Base-by-base conservation (phyloP, 2,888 invertebrate genomes). In the Endotricha flammealis region DNA sequence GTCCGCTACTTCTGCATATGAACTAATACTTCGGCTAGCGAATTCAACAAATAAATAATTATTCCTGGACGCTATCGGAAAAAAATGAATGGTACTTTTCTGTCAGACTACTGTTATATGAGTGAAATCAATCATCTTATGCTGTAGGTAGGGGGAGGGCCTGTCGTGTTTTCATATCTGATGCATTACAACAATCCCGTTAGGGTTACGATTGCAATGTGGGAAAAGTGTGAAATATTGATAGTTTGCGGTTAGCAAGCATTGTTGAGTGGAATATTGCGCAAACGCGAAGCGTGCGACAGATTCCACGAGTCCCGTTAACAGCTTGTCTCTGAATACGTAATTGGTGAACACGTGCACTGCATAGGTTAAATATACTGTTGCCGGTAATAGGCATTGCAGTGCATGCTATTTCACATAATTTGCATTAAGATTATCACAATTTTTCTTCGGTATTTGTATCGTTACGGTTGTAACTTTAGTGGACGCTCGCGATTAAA, bases 221-320 rank as follows among this genome's bases (percentile, higher is more conserved):
- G 74, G 64, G 74, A 76, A 74, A 72, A 75, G 71, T 78, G 72
- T 70, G 67, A 75, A 75, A 68, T 67, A 70, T 71, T 49, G 58
- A 67, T 70, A 64, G 64, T 63, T 73, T 69, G 72, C 70, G 68
- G 72, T 68, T 52, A 64, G 48, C 48, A 49, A 48, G 53, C 56
- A 57, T 63, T 54, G 55, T 54, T 44, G 48, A 33, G 41, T 27
- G 41, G 42, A 41, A 42, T 42, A 44, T 52, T 54, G 56, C 57
- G 48, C 56, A 53, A 56, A 56, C 48, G 44, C 48, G 44, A 24
- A 50, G 48, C 54, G 55, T 58, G 57, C 53, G 58, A 62, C 59
- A 54, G 45, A 53, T 50, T 44, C 50, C 44, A 42, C 48, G 41
- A 39, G 40, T 46, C 45, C 47, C 46, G 47, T 47, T 47, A 47